Base-by-base conservation (phyloP, 2,797 vertebrate genomes). In the Tragelaphus oryx region DNA sequence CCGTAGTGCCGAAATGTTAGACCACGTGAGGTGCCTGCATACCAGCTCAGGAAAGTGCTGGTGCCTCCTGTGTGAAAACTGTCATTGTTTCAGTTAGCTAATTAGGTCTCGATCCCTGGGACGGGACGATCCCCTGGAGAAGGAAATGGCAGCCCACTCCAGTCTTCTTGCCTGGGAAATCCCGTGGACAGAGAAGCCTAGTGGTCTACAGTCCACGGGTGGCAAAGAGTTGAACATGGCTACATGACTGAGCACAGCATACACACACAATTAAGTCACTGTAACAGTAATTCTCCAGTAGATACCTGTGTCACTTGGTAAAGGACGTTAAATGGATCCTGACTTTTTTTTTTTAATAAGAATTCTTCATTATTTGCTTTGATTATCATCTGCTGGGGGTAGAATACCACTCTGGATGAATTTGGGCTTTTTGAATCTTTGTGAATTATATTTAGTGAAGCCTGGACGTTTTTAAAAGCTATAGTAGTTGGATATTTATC, bases 21-120 rank as follows among this genome's bases (percentile, higher is more conserved):
- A 6, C 41, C 37, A 0, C 2, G 2, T 6, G 79, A 68, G 18
- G 0, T 26, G 6, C 65, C 46, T 55, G 4, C 2, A 0, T 14
- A 8, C 1, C 14, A 11, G 2, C 26, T 26, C 62, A 65, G 55
- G 33, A 22, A 9, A 11, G 33, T 28, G 30, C 33, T 22, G n/a
- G 16, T 46, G 24, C 74, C 50, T 89, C 22, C 92, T 59, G 48
- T 20, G 1, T 8, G 93, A 28, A 26, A 33, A 46, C 37, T 13
- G 9, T 7, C n/a, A 2, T 33, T 78, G 5, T 75, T 48, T 33
- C 48, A 33, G 14, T 62, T 17, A 33, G 28, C 52, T 33, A 18
- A 52, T 60, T 41, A 87, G 54, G 22, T 87, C 26, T 71, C 5
- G 0, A 13, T 41, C 37, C 37, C 37, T 71, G 37, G 68, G 68